A percentile compares a stretch with the other conserved stretches of the same genome.
Conservation (phyloP, 2,797 vertebrate species). For the Sandelia bainsii region DNA sequence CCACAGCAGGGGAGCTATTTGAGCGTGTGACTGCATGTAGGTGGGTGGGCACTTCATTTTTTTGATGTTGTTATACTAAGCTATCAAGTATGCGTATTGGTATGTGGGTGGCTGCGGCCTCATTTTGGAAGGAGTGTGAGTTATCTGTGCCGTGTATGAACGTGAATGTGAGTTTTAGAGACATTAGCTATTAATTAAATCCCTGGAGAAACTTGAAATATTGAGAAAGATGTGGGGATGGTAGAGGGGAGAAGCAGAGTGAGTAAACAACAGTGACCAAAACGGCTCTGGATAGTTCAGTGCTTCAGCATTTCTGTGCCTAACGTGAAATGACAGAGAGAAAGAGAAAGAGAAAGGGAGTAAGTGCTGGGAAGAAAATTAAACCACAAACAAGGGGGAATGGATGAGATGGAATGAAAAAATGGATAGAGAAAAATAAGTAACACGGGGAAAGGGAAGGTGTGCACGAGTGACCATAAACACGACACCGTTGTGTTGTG, state of each 20-base stretch:
- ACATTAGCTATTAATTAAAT: constrained; percentile 22
- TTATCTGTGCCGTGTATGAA: constrained; percentile 2
- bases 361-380: neutral
- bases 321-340: neutral
- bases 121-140: constrained; percentile 37
- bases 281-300: neutral
- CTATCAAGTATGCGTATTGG: constrained; percentile 18
- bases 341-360: neutral
- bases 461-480: constrained; percentile 33
- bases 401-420: neutral
- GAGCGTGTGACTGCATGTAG: constrained; percentile 49
- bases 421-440: neutral
- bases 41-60: constrained; percentile 59
- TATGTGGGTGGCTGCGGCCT: constrained; percentile 56
- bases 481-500: neutral
- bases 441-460: neutral
- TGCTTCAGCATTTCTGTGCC: constrained; percentile 2
- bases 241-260: neutral
- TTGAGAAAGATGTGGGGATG: neutral
- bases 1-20: constrained; percentile 62
- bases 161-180: neutral
- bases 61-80: constrained; percentile 42
- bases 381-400: neutral
- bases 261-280: constrained; percentile 7
- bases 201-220: constrained; percentile 1